phyloP scores from a whole-genome alignment of 2,797 vertebrate species.

The Linurgus olivaceus region DNA sequence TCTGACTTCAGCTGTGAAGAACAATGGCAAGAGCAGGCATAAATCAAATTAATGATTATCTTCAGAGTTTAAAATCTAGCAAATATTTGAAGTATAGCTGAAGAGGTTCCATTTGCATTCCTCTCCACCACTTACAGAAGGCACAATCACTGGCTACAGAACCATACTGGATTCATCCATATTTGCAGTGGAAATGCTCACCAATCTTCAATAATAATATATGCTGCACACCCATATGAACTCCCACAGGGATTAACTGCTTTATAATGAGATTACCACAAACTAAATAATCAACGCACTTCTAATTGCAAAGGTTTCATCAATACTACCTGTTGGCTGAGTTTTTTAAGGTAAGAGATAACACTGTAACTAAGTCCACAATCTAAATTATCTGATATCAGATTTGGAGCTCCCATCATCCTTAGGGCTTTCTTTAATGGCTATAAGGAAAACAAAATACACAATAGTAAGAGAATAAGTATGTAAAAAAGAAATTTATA shows the following conservation, averaged over 20 bases:
- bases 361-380: conserved; percentile 98
- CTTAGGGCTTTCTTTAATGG: conserved; percentile 98
- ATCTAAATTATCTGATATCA: conserved; percentile 97
- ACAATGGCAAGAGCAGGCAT: neutral
- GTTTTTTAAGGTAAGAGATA: conserved; percentile 99
- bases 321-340: conserved; percentile 97
- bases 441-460: conserved; percentile 86
- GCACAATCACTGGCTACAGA: conserved; percentile 41
- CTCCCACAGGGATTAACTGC: conserved; percentile 55
- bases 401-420: conserved; percentile 99
- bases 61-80: neutral
- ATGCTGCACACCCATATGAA: conserved; percentile 23
- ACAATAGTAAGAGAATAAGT: conserved; percentile 79
- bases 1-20: conserved; percentile 11
- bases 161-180: neutral
- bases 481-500: conserved; percentile 74
- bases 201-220: neutral
- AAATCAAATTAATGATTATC: neutral
- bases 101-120: neutral
- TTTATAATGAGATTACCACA: conserved; percentile 68
- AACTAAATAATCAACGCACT: conserved; percentile 80
- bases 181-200: neutral
- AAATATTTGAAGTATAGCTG: neutral
- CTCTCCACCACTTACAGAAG: conserved; percentile 42
- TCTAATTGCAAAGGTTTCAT: conserved; percentile 82